Evolutionary conservation across 2,797 vertebrate species (phyloP).

Genomic region (Xenentodon cancila): DNA sequence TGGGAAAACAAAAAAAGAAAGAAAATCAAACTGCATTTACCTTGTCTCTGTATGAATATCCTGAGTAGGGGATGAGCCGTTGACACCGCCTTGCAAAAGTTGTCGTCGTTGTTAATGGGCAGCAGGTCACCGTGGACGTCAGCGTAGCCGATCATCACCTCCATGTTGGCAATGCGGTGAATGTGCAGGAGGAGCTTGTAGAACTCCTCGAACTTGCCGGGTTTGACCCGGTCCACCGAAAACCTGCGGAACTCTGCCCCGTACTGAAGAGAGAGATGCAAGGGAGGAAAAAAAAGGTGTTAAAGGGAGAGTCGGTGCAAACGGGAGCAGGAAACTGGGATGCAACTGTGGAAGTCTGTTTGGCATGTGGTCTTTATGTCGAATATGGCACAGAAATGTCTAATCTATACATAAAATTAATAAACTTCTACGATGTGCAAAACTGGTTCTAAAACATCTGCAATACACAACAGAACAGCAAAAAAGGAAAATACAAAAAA

Average conservation of each 20-base stretch:
- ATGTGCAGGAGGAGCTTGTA: constrained; percentile 95
- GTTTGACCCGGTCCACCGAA: constrained; percentile 92
- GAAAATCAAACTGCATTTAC: constrained; percentile 67
- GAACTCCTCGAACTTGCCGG: constrained; percentile 97
- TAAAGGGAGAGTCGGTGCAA: constrained; percentile 24
- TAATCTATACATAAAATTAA: constrained; percentile 5
- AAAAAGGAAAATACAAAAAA: no score
- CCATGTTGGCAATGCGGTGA: constrained; percentile 93
- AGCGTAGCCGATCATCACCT: constrained; percentile 96
- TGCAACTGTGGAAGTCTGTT: constrained; percentile 19
- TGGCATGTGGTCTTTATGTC: constrained; percentile 5
- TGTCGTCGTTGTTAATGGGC: constrained; percentile 98
- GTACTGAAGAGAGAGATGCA: constrained; percentile 81
- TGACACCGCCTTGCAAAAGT: constrained; percentile 97
- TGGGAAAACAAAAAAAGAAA: not conserved
- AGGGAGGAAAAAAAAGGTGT: not conserved
- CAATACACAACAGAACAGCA: not conserved
- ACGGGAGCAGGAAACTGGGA: constrained; percentile 46
- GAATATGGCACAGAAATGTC: not conserved
- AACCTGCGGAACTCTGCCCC: constrained; percentile 97
- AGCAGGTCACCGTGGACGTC: constrained; percentile 96
- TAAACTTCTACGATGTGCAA: not conserved
- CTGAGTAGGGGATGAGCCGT: constrained; percentile 94
- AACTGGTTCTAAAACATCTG: constrained; percentile 27
- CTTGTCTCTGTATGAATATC: constrained; percentile 97